Base-by-base conservation (phyloP, 2,113 vertebrate species). In the Synodontis membranacea region DNA sequence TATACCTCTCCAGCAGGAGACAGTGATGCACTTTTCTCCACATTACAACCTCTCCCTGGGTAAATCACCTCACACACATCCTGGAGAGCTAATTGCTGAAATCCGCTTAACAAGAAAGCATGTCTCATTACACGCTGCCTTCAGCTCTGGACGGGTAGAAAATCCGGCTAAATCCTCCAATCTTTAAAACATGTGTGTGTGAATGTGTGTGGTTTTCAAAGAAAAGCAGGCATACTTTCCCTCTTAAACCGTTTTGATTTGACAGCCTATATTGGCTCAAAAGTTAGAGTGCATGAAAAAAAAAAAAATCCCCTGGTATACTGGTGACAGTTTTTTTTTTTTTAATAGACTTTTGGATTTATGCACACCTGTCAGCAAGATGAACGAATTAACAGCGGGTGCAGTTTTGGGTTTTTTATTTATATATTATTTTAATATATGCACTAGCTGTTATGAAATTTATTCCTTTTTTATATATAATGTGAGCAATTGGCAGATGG, bases 101-200 rank as follows among this genome's bases (percentile, higher is more conserved):
- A 93, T 91, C 90, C 80, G 87, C 91, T 93, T 91, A 92, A 93
- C 90, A 90, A 91, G 88, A 88, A 88, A 84, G 88, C 92, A 89
- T 86, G 91, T 92, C 86, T 91, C 88, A 92, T 93, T 93, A 92
- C 92, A 89, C 90, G 88, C 91, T 84, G 88, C 86, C 83, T 80
- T 83, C 88, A 87, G 89, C 58, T 88, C 88, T 78, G 79, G 84
- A 89, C 84, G 76, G 58, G 74, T 85, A 66, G 88, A 88, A 92
- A 88, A 89, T 88, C 42, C 88, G 80, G 79, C 52, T 15, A 92
- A 92, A 93, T 89, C 88, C 62, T 83, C 39, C n/a, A 19, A 17
- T 78, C 46, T 50, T 50, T 50, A 78, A 39, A 60, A 54, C 56
- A 28, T 44, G 80, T 58, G 34, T 58, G 34, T 80, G 52, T 56